Base-by-base conservation (phyloP, 2,797 vertebrate genomes). In the Sternotherus odoratus region DNA sequence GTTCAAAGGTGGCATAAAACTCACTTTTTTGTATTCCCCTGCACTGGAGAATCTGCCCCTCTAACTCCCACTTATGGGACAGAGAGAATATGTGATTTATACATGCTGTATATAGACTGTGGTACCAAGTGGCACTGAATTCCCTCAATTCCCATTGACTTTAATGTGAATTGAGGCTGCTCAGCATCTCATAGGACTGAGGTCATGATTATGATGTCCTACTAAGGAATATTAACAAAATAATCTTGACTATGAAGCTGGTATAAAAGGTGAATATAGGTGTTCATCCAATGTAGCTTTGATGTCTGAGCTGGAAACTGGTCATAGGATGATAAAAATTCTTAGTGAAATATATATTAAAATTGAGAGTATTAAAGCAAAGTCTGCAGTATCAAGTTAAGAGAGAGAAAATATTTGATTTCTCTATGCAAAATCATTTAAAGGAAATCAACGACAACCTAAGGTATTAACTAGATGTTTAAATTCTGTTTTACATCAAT, bases 211-310 rank as follows among this genome's bases (percentile, higher is more conserved):
- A 2, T 1, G 19, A 43, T 79, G 4, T 26, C 26, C 5, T 81
- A 9, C 6, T 77, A 6, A 53, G 43, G 30, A 46, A 82, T 60
- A 26, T 4, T 80, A n/a, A 80, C 1, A 0, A 56, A 86, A 66
- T 26, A 0, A 66, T 21, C 5, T 15, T 8, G 4, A 24, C 19
- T 21, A 46, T 51, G 89, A 75, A 28, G 1, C 1, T 16, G 0
- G 1, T 43, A 8, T 85, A 54, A 89, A 91, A 46, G 11, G 5
- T 5, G 63, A 17, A 39, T 39, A 23, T 23, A 7, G 63, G 63
- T 69, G 1, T 43, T 83, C 79, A 50, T 79, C 3, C 1, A 11
- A 3, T 48, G 1, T 77, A 1, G 53, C 82, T 88, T 77, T 28
- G 30, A 3, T 1, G 53, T 21, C 19, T 80, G 3, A 91, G 21